Evolutionary conservation across 37 sponge, comb jelly and placozoan species (phyloP).

Genomic region (Aplysina aerophoba): DNA sequence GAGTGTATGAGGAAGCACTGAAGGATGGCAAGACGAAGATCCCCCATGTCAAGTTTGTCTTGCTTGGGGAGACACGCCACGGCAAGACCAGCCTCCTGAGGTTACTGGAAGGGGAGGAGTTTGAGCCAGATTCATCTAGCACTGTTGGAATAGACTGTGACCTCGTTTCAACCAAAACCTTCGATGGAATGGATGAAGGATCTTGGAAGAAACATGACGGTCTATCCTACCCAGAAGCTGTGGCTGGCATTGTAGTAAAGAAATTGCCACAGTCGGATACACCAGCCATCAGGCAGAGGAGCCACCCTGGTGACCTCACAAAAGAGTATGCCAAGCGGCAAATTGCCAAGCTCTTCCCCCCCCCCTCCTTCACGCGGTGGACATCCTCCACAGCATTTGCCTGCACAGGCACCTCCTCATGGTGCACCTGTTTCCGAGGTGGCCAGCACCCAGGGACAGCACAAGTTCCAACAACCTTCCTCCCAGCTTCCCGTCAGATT

Average conservation of each 20-base stretch:
- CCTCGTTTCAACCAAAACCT: slow-evolving; percentile 26
- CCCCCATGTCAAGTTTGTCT: slow-evolving; percentile 54
- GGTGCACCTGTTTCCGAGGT: no score
- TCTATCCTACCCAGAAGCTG: neutral
- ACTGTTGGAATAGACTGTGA: slow-evolving; percentile 61
- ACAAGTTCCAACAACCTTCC: no score
- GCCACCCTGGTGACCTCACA: neutral
- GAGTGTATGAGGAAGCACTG: slow-evolving; percentile 2
- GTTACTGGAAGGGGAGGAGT: slow-evolving; percentile 22
- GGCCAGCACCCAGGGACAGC: no score
- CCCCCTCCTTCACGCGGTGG: neutral
- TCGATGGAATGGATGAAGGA: neutral
- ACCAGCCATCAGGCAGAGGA: neutral
- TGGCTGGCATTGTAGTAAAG: neutral
- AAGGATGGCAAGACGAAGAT: slow-evolving; percentile 31
- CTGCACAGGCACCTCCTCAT: no score
- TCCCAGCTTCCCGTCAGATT: no score
- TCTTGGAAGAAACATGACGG: neutral
- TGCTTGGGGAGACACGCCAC: slow-evolving; percentile 59
- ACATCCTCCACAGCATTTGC: no score
- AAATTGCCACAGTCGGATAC: no score
- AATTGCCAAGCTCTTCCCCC: neutral
- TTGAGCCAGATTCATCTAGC: slow-evolving; percentile 1
- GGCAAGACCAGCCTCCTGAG: slow-evolving; percentile 56
- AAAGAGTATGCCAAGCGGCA: neutral